Base-by-base conservation (phyloP, 2,797 vertebrate genomes). In the Myotis vivesi region DNA sequence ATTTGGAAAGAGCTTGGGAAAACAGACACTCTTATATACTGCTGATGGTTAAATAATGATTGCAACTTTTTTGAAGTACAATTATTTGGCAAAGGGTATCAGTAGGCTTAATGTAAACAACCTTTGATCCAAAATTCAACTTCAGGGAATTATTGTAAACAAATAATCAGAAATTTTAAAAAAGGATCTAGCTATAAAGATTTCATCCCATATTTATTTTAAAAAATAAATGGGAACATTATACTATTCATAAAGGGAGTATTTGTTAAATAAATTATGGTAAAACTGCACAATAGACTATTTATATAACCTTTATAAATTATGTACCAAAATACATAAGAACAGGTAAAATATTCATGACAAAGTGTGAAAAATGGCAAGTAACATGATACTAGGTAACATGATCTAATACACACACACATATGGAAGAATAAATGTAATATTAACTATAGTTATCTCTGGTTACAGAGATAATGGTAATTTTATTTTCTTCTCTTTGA, bases 131-230 rank as follows among this genome's bases (percentile, higher is more conserved):
- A 51, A 94, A 92, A 92, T 82, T 73, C 55, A 94, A 19, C 80
- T 93, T 87, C 30, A 72, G 81, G 86, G 8, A 94, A 86, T 82
- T 88, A 84, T 80, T 80, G 28, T 75, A 92, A 92, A 89, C 17
- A 41, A 91, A 44, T 82, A 90, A 95, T 22, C 23, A 79, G 30
- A 41, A 95, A 81, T 89, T 89, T 66, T 13, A 15, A 73, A 86
- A 41, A 89, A 85, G 33, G 1, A 33, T 68, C 64, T 71, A 91
- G 19, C 72, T 69, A 75, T 33, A 81, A 91, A 69, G 68, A 95
- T 46, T 80, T 87, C 10, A 71, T 89, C 69, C 86, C 9, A 28
- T 84, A 79, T 44, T 79, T 80, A 15, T 86, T 81, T 86, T 72
- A 92, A 90, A 87, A 59, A 80, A 68, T 33, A 53, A 85, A 2